These are phyloP conservation scores for Acrossocheilus wenchowensis DNA, from an alignment of 2,797 vertebrate genomes.

Conservation along the genomic window DNA sequence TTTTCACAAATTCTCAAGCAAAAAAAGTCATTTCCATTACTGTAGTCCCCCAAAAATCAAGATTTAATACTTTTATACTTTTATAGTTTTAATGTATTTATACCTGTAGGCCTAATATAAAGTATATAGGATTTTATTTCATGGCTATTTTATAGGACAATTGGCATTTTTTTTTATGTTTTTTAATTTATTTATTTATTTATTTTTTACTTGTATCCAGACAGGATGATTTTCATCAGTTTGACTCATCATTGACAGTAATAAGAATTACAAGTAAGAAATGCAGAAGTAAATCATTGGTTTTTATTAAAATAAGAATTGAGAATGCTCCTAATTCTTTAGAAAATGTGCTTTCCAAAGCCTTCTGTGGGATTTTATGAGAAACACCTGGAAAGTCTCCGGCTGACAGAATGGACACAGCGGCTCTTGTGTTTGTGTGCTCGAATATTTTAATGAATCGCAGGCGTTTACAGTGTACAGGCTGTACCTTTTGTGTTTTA, in stretches of 20 bases:
- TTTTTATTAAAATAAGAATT: background rate
- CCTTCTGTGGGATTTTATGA: conserved; percentile 5
- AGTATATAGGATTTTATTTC: background rate
- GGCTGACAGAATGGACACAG: conserved; percentile 15
- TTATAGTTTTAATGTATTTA: background rate
- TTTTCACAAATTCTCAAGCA: background rate
- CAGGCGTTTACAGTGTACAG: conserved; percentile 11
- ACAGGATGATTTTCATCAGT: background rate
- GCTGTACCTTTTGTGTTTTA: background rate
- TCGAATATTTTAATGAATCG: conserved; percentile 18
- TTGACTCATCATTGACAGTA: background rate
- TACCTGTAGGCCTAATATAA: background rate
- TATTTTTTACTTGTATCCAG: background rate
- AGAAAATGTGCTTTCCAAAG: background rate
- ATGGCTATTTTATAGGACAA: background rate
- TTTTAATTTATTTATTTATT: fast-evolving
- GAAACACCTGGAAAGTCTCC: conserved; percentile 22
- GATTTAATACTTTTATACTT: background rate
- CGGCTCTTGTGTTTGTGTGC: conserved; percentile 8
- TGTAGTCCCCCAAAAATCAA: background rate
- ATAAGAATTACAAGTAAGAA: background rate
- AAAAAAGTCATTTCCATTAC: background rate
- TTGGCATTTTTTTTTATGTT: background rate
- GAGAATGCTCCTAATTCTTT: background rate
- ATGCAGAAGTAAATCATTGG: background rate